Percentiles rank a stretch among this genome's conserved stretches.
phyloP scores from a whole-genome alignment of 2,113 vertebrate species.

The Daboia siamensis region DNA sequence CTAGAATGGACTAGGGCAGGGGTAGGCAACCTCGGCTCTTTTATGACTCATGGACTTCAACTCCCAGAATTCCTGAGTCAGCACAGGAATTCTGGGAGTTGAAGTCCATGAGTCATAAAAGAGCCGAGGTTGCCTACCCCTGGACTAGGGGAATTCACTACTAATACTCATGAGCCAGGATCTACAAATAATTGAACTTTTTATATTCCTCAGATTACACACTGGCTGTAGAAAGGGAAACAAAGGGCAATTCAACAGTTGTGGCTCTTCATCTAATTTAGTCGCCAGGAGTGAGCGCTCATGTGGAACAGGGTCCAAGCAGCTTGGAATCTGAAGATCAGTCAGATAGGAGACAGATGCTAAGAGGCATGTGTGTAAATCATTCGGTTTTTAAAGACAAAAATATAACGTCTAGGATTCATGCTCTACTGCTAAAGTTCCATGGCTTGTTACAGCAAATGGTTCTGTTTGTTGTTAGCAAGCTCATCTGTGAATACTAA shows the following conservation, averaged over 20 bases:
- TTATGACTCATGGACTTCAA: no score
- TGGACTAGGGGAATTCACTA: neutral
- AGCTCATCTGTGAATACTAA: neutral
- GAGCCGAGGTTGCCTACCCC: no score
- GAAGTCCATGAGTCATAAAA: no score
- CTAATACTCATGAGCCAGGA: neutral
- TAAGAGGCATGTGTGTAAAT: neutral
- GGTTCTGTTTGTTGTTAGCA: neutral
- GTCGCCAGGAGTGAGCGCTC: conserved; percentile 7
- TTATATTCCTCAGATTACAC: conserved; percentile 17
- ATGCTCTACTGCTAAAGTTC: fast-evolving
- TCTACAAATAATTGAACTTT: conserved; percentile 26
- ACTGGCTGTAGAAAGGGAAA: conserved; percentile 29
- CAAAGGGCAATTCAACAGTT: conserved; percentile 52
- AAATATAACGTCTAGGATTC: neutral
- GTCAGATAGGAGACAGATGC: conserved; percentile 18
- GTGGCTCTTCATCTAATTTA: neutral
- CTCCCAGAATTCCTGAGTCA: no score
- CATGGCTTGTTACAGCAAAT: neutral
- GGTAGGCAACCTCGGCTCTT: no score
- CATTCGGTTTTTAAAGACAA: neutral
- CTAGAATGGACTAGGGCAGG: fast-evolving
- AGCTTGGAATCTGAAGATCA: conserved; percentile 7
- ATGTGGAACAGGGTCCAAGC: conserved; percentile 5
- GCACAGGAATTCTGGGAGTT: no score